Evolutionary conservation across 92 coral and sea anemone genomes (phyloP).

Genomic region (Pocillopora meandrina): DNA sequence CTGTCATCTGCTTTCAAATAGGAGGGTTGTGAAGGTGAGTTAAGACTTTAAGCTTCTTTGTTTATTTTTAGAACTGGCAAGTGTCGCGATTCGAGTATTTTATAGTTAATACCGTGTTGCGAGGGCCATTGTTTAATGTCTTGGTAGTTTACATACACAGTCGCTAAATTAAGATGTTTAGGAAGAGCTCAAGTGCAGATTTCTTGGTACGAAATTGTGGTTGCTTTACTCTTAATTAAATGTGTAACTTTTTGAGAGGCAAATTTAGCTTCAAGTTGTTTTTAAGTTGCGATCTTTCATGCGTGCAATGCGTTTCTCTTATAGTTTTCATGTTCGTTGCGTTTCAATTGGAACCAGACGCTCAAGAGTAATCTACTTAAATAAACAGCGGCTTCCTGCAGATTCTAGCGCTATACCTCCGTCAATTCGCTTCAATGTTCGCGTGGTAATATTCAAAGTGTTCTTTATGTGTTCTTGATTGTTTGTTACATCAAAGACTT

Average conservation of each 20-base stretch:
- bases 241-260: not conserved
- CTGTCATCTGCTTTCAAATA: conserved; percentile 5
- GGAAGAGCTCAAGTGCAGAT: not conserved
- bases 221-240: not conserved
- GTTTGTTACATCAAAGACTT: not conserved
- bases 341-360: not conserved
- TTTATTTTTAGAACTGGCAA: not conserved
- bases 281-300: not conserved
- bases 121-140: not conserved
- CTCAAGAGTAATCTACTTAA: not conserved
- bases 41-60: not conserved
- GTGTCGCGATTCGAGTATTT: not conserved
- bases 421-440: not conserved
- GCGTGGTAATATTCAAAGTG: not conserved
- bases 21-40: conserved; percentile 3
- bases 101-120: not conserved
- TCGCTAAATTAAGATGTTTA: not conserved
- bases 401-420: not conserved
- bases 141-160: not conserved
- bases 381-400: conserved; percentile 14
- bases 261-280: not conserved
- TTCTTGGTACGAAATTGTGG: not conserved
- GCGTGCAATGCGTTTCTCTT: not conserved
- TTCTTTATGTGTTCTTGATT: not conserved
- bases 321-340: not conserved